A percentile compares a stretch with the other conserved stretches of the same genome.
Evolutionary conservation across 2,888 invertebrate species (phyloP).

Genomic region (Plebejus anna): DNA sequence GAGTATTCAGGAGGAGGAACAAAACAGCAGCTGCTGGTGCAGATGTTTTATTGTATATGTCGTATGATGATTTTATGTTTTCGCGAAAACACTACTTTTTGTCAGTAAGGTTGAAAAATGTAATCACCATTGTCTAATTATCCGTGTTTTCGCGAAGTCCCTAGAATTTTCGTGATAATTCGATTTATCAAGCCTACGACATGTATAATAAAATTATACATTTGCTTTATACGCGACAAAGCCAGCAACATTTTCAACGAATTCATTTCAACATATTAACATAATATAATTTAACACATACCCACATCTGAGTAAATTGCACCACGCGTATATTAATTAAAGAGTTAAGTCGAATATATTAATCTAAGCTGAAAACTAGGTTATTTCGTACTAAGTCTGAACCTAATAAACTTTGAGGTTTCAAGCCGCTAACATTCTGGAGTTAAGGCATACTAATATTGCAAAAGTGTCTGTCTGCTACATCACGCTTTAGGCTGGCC

Average conservation of each 20-base stretch:
- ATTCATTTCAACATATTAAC: not conserved
- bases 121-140: too few species aligned
- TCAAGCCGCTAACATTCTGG: not conserved
- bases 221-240: not conserved
- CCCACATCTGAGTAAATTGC: not conserved
- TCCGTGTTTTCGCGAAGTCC: too few species aligned
- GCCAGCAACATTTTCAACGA: not conserved
- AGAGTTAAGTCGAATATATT: constrained; percentile 15
- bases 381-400: not conserved
- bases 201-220: not conserved
- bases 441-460: not conserved
- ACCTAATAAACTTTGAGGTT: not conserved
- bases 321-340: constrained; percentile 6
- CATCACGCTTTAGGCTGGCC: not conserved
- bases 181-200: too few species aligned
- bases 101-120: too few species aligned
- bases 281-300: not conserved
- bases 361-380: constrained; percentile 9
- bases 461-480: not conserved
- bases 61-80: too few species aligned
- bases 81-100: too few species aligned
- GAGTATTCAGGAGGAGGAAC: too few species aligned
- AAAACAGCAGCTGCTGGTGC: too few species aligned
- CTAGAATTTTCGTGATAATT: too few species aligned
- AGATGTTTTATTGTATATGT: too few species aligned